Conservation (phyloP, 1,140 invertebrate species). For the Paralvinella palmiformis region DNA sequence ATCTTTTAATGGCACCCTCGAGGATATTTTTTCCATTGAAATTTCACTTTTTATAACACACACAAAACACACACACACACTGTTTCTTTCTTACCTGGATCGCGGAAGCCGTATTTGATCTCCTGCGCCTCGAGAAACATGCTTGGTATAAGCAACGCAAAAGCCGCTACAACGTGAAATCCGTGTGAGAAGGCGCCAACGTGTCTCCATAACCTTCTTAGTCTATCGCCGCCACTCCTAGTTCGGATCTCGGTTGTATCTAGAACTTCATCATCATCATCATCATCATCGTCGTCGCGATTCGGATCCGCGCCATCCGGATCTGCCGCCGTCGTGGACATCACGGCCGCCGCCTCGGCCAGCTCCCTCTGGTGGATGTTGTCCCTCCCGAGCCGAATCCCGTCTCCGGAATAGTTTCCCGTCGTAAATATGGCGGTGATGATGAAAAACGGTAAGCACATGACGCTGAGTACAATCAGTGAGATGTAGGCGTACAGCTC, state of each 20-base stretch:
- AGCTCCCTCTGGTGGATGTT: not conserved
- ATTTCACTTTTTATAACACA: no score
- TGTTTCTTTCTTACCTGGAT: constrained; percentile 35
- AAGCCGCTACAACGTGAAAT: constrained; percentile 31
- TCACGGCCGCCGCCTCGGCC: not conserved
- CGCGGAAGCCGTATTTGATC: constrained; percentile 29
- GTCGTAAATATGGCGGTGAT: constrained; percentile 28
- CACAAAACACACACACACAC: no score
- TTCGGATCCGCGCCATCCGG: not conserved
- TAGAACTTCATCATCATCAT: not conserved
- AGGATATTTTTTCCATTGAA: no score
- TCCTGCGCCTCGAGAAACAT: constrained; percentile 31
- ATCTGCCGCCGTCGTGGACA: not conserved
- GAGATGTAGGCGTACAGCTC: constrained; percentile 28
- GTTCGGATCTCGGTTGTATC: not conserved
- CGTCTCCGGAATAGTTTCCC: constrained; percentile 40
- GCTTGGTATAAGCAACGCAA: constrained; percentile 35
- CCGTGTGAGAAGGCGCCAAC: constrained; percentile 33
- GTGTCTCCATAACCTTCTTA: constrained; percentile 29
- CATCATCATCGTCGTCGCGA: not conserved
- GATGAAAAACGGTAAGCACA: constrained; percentile 33
- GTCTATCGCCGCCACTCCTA: constrained; percentile 11
- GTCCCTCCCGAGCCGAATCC: constrained; percentile 35
- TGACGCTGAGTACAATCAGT: constrained; percentile 28
- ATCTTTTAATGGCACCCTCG: no score